Base-by-base conservation (phyloP, 1,140 invertebrate species). In the Neoseiulus cucumeris region DNA sequence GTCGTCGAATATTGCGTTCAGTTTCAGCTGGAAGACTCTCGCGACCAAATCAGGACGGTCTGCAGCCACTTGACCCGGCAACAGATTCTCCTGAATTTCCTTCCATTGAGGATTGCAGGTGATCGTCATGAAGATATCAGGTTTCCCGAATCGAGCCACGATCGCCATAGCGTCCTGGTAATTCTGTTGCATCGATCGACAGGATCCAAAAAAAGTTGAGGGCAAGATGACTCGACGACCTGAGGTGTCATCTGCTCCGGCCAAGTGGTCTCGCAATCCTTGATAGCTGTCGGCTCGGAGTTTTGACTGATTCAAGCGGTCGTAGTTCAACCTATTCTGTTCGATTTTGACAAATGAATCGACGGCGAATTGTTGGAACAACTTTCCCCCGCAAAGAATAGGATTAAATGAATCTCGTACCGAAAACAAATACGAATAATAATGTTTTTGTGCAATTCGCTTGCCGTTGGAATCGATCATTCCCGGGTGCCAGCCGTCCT, bases 131-230 rank as follows among this genome's bases (percentile, higher is more conserved):
- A 72, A 72, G 20, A 73, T 41, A 65, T 70, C 68, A n/a, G 70
- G 71, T 65, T 72, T 70, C 7, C 66, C 66, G 42, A 67, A 69
- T 6, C 28, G 28, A 14, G 66, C n/a, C 1, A 75, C 73, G 44
- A 76, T 69, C 1, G 72, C 67, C 75, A 76, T 75, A n/a, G 70
- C 68, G 68, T 75, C 75, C 68, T 76, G 73, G 47, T 71, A 75
- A 18, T 39, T 17, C 66, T 74, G 69, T 51, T 70, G 64, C 66
- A 71, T 69, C 64, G 65, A 29, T 59, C 72, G 64, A 18, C 69
- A 70, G 42, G 69, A 44, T 12, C 73, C 70, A 12, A 28, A 18
- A 66, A 72, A 73, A 39, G 68, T 42, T 18, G 73, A 71, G n/a
- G 73, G 72, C 42, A 73, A 67, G 64, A 73, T 70, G n/a, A 39